phyloP scores from a whole-genome alignment of 2,888 invertebrate species.

The Lepidocyrtoides sp. region DNA sequence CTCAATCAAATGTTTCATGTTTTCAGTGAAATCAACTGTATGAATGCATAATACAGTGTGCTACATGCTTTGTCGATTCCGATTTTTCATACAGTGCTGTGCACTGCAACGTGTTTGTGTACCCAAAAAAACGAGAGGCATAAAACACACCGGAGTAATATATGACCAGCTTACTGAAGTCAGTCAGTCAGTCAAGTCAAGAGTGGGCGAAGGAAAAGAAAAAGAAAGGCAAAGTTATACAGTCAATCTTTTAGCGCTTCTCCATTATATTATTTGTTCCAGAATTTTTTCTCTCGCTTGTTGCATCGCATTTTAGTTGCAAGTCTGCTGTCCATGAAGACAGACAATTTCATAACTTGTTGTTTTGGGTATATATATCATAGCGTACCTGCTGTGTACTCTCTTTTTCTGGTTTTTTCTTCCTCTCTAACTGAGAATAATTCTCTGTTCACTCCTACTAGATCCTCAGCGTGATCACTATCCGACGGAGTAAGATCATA shows the following conservation, averaged over 20 bases:
- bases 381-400: neutral
- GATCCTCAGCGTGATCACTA: too few species aligned
- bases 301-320: conserved; percentile 39
- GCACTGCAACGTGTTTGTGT: too few species aligned
- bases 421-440: too few species aligned
- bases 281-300: conserved; percentile 43
- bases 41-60: neutral
- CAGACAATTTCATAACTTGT: conserved; percentile 66
- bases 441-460: too few species aligned
- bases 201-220: neutral
- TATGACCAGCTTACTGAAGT: too few species aligned
- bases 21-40: neutral
- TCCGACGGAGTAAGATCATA: too few species aligned
- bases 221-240: neutral
- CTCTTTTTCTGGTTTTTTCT: neutral
- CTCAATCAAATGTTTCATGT: too few species aligned
- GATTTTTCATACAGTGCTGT: neutral
- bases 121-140: neutral
- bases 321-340: conserved; percentile 41
- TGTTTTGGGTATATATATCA: neutral
- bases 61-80: neutral
- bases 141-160: neutral
- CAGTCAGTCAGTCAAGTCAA: conserved; percentile 43
- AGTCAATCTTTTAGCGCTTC: conserved; percentile 28
- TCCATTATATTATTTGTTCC: conserved; percentile 31